phyloP scores from a whole-genome alignment of 1,140 invertebrate species.

The Leptinotarsa defecta region DNA sequence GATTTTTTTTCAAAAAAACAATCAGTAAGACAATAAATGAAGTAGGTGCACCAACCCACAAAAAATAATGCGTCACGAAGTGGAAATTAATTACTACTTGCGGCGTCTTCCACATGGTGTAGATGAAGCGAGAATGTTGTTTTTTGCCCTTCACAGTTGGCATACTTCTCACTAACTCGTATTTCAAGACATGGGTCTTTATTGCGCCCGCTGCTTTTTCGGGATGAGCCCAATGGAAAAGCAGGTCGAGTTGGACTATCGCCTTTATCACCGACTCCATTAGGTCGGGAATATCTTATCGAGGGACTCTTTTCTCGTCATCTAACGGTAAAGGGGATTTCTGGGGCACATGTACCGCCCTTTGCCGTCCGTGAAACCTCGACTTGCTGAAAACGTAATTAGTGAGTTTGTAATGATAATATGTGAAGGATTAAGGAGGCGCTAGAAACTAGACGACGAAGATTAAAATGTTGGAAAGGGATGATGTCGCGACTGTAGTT shows the following conservation, averaged over 20 bases:
- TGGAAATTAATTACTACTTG: conserved; percentile 27
- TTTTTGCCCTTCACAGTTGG: conserved; percentile 27
- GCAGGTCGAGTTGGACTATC: background rate
- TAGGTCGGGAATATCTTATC: background rate
- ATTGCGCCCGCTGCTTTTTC: background rate
- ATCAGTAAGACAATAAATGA: background rate
- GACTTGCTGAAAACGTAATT: conserved; percentile 21
- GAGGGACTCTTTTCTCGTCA: background rate
- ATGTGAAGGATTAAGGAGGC: conserved; percentile 12
- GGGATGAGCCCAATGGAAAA: background rate
- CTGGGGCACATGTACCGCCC: conserved; percentile 1
- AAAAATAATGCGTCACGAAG: conserved; percentile 14
- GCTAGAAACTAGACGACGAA: conserved; percentile 7
- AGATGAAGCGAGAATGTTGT: conserved; percentile 3
- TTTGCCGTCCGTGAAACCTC: background rate
- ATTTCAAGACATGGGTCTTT: conserved; percentile 12
- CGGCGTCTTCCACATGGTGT: conserved; percentile 27
- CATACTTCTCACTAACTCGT: conserved; percentile 23
- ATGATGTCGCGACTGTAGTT: background rate
- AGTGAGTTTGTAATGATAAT: conserved; percentile 14
- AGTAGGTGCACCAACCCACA: background rate
- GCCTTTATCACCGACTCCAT: background rate
- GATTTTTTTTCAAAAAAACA: background rate
- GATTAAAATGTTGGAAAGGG: background rate
- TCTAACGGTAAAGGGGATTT: background rate